Evolutionary conservation across 2,797 vertebrate species (phyloP).

Genomic region (Sebastes minor): DNA sequence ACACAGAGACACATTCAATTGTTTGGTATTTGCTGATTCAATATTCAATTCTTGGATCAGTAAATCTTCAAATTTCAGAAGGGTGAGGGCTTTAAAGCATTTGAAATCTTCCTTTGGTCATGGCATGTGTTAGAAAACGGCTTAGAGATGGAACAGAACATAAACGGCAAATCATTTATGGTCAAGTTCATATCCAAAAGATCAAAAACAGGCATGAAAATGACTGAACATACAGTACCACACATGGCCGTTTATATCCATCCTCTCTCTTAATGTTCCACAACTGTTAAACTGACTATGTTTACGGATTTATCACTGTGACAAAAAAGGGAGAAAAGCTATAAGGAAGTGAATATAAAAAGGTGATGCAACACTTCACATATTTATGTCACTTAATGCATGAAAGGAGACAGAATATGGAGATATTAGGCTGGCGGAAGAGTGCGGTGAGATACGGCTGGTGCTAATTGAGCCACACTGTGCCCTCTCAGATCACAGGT

Average conservation of each 20-base stretch:
- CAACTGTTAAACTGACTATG: constrained; percentile 2
- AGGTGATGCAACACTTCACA: constrained; percentile 60
- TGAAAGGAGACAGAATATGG: constrained; percentile 62
- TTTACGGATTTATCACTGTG: constrained; percentile 15
- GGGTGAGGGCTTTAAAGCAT: background rate
- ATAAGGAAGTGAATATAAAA: constrained; percentile 39
- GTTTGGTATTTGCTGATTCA: background rate
- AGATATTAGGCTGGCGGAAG: constrained; percentile 62
- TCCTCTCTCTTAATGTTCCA: background rate
- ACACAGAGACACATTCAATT: constrained; percentile 22
- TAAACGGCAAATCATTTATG: background rate
- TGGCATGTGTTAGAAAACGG: background rate
- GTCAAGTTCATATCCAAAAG: background rate
- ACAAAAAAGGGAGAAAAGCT: constrained; percentile 26
- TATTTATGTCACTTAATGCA: constrained; percentile 69
- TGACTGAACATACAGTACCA: background rate
- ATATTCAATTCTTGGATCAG: background rate
- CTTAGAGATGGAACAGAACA: background rate
- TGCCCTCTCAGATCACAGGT: constrained; percentile 77
- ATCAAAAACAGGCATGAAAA: background rate
- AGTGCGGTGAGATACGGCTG: constrained; percentile 52
- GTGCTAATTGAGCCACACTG: constrained; percentile 80
- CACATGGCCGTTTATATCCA: constrained; percentile 5
- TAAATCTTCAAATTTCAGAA: background rate
- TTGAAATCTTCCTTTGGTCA: background rate